Base-by-base conservation (phyloP, 2,113 vertebrate species). In the Macrotus californicus region DNA sequence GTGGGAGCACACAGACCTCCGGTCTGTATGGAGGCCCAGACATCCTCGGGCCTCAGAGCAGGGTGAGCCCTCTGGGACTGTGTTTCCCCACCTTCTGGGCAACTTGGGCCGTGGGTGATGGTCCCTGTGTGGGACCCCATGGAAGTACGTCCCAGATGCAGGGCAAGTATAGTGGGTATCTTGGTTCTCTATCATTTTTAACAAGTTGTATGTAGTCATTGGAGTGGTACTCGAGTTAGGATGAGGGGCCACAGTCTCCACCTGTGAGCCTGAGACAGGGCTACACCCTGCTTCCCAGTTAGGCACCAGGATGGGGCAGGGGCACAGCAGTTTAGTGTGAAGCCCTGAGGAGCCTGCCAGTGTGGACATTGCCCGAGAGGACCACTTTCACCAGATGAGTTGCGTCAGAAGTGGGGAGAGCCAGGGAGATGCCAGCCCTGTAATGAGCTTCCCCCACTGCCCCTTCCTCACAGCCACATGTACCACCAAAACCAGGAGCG, bases 81-180 rank as follows among this genome's bases (percentile, higher is more conserved):
- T 6, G 36, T 10, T 6, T 39, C 64, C 13, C 22, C 1, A 11
- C 41, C 41, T 24, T 31, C 18, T 26, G 6, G 64, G 64, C 19
- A 36, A n/a, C 21, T 29, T 31, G 16, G 73, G 50, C 73, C 39
- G 0, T 50, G 18, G 50, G 39, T 8, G 5, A 12, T 0, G 2
- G 70, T 36, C 22, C 69, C 39, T 39, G 1, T 15, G 48, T 0
- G 12, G 29, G 34, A n/a, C 59, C 29, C 48, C 48, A 7, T 4
- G 1, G 19, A 6, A 24, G 24, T 19, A 14, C 7, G 0, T 39
- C 34, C 39, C 2, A 5, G 19, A 3, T 4, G 0, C 31, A 39
- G 24, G 3, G 64, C 59, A 75, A 43, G 18, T 26, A 13, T 1
- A 31, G 18, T 24, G 34, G 19, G 87, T 19, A 48, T 67, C 19